These are phyloP conservation scores for Protosalanx chinensis DNA, from an alignment of 2,797 vertebrate genomes.

Conservation along the genomic window DNA sequence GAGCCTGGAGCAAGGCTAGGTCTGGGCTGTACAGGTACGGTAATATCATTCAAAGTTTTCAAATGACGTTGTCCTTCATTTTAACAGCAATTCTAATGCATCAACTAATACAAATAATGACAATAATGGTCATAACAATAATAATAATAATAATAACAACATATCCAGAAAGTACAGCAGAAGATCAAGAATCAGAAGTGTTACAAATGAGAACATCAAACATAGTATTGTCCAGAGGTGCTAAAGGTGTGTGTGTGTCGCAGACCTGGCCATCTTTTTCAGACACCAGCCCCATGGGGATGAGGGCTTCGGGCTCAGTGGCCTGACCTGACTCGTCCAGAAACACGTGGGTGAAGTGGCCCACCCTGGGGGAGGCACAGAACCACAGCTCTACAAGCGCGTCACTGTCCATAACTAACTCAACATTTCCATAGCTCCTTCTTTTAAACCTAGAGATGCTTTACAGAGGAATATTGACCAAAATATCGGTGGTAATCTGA, in stretches of 20 bases:
- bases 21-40: background rate
- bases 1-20: background rate
- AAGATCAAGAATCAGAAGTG: background rate
- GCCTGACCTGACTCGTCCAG: constrained; percentile 96
- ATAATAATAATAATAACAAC: no score
- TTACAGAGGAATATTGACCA: no score
- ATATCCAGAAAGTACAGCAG: no score
- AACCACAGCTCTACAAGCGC: background rate
- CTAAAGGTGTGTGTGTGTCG: background rate
- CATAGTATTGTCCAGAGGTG: background rate
- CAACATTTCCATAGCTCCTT: no score
- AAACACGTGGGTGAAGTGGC: constrained; percentile 93
- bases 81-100: no score
- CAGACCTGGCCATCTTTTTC: constrained; percentile 92
- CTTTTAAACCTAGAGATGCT: no score
- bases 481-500: background rate
- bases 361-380: constrained; percentile 67
- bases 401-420: no score
- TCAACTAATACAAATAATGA: no score
- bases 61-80: background rate
- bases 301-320: constrained; percentile 89
- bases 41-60: background rate
- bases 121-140: no score
- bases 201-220: background rate
- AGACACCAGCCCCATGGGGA: constrained; percentile 85